Percentiles rank a stretch among this genome's conserved stretches.
Conservation (phyloP, 2,113 vertebrate species). For the Herpetotheres cachinnans region DNA sequence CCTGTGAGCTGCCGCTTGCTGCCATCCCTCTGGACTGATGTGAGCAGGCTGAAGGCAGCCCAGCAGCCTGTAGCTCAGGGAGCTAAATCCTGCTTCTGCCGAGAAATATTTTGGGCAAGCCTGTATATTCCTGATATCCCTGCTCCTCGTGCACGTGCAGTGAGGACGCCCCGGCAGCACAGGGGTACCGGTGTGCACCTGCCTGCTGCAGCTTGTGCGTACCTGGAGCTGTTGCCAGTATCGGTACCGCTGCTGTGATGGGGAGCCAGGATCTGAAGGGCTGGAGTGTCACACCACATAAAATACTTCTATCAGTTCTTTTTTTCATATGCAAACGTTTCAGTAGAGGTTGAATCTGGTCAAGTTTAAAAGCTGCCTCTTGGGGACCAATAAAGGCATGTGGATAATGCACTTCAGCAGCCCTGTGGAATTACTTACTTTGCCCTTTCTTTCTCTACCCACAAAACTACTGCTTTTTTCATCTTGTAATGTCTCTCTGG, state of each 20-base stretch:
- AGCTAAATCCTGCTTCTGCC: not conserved
- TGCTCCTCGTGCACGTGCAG: not conserved
- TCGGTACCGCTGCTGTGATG: not conserved
- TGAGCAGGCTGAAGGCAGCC: not conserved
- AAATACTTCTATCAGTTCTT: not conserved
- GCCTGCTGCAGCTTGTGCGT: rapidly evolving
- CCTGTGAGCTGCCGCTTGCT: not conserved
- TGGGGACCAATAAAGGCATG: not conserved
- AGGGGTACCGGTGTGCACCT: rapidly evolving
- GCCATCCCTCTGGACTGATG: not conserved
- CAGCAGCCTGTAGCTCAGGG: not conserved
- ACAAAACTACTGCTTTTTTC: not conserved
- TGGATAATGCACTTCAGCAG: not conserved
- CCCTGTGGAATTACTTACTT: not conserved
- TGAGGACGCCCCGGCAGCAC: rapidly evolving
- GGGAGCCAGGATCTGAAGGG: not conserved
- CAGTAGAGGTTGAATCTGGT: not conserved
- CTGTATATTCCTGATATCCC: rapidly evolving
- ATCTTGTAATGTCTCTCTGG: not conserved
- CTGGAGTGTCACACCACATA: not conserved
- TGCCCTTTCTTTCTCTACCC: not conserved
- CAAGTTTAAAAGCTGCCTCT: not conserved
- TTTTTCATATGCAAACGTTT: rapidly evolving
- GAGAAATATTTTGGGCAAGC: not conserved
- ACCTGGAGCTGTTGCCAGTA: rapidly evolving